Base-by-base conservation (phyloP, 2,113 vertebrate genomes). In the Pelusios castaneus region DNA sequence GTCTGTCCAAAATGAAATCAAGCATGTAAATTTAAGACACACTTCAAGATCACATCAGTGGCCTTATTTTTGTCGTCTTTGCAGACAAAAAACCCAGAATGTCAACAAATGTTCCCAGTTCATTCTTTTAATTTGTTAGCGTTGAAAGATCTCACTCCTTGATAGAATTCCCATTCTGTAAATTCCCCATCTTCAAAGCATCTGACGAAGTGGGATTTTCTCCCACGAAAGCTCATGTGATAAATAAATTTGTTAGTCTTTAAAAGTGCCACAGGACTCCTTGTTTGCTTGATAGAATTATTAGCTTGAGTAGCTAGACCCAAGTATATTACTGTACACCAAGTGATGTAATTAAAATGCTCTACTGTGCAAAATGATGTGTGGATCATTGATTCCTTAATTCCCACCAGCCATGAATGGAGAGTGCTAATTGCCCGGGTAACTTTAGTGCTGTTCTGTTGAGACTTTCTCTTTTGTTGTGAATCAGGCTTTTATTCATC, bases 301-400 rank as follows among this genome's bases (percentile, higher is more conserved):
- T 2, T 84, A 96, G 84, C 85, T 95, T 89, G 78, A 8, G 83
- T 94, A 94, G 90, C 79, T n/a, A 89, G 84, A 93, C 55, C 25
- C 88, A 89, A 43, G 60, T 45, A 52, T 89, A 3, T 4, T 94
- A 95, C 93, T 90, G 91, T 86, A 90, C 29, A 8, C 58, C 84
- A 34, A 67, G 84, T 31, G 27, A 21, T 85, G 96, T 92, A 75
- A 95, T 80, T 60, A 83, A 95, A 89, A 90, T 95, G 88, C 93
- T 86, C 45, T 85, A 95, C 91, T 92, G 89, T 63, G 6, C 92
- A 80, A 95, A 78, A 94, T 88, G 60, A 10, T 5, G 12, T 82
- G n/a, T 8, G 1, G 6, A 2, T 21, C 13, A 86, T 75, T 94
- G 83, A 45, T 94, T 93, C 89, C 92, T 91, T 94, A 94, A 94